Conservation (phyloP, 2,113 vertebrate genomes). For the Eptesicus fuscus region DNA sequence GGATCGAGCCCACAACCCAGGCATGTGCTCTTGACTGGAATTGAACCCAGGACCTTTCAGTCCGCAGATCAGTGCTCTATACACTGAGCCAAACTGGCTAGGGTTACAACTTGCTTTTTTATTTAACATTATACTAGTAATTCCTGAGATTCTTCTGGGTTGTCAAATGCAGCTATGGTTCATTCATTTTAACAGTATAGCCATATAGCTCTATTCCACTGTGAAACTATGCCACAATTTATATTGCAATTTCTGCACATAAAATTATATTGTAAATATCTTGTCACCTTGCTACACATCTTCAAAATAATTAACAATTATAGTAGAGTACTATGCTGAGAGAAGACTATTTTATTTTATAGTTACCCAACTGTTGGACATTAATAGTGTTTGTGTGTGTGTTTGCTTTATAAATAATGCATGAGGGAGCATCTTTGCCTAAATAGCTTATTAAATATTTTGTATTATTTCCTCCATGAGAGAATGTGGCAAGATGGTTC, state of each 20-base stretch:
- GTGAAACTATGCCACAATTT: background rate
- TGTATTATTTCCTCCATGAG: background rate
- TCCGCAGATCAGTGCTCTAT: background rate
- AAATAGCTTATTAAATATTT: slow-evolving; percentile 30
- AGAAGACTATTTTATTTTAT: slow-evolving; percentile 27
- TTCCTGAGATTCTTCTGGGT: background rate
- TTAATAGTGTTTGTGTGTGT: background rate
- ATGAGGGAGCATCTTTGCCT: background rate
- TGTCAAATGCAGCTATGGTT: background rate
- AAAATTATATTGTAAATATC: slow-evolving; percentile 34
- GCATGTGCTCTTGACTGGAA: background rate
- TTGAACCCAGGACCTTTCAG: background rate
- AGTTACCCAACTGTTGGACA: background rate
- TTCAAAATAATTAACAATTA: slow-evolving; percentile 48
- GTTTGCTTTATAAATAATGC: slow-evolving; percentile 31
- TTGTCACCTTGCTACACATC: background rate
- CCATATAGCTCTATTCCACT: background rate
- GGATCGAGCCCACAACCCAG: background rate
- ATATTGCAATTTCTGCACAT: background rate
- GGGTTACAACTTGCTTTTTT: background rate
- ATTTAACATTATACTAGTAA: background rate
- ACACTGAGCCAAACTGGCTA: background rate
- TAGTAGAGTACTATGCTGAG: background rate
- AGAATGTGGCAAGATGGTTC: background rate
- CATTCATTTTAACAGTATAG: background rate